Percentiles rank a stretch among this genome's conserved stretches.
phyloP scores from a whole-genome alignment of 1,140 invertebrate species.

The Latrodectus geometricus region DNA sequence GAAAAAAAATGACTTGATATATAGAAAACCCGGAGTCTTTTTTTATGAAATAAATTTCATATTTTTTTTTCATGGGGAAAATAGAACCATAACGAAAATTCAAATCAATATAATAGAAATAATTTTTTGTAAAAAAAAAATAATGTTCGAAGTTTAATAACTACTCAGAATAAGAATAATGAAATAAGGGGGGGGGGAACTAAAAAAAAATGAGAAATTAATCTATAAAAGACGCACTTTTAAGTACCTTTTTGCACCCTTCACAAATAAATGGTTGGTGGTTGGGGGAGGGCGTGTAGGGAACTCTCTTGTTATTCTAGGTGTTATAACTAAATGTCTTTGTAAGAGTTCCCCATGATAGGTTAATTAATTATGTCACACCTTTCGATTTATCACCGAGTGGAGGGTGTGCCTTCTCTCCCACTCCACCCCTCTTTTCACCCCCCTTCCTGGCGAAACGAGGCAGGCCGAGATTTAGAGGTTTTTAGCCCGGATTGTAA shows the following conservation, averaged over 20 bases:
- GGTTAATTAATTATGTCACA: slow-evolving; percentile 59
- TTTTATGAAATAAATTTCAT: too few species aligned
- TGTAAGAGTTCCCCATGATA: slow-evolving; percentile 41
- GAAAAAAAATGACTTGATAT: too few species aligned
- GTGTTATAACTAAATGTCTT: slow-evolving; percentile 55
- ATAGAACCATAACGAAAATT: too few species aligned
- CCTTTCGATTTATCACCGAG: slow-evolving; percentile 48
- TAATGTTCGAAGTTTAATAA: too few species aligned
- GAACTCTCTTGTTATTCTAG: background rate
- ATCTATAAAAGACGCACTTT: background rate
- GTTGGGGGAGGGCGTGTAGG: background rate
- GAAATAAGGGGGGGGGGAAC: background rate
- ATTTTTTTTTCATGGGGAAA: too few species aligned
- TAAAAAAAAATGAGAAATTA: slow-evolving; percentile 8
- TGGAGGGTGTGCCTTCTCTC: slow-evolving; percentile 13
- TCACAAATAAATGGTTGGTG: slow-evolving; percentile 30
- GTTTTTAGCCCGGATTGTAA: slow-evolving; percentile 49
- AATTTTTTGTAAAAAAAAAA: too few species aligned
- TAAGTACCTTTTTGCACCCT: slow-evolving; percentile 33
- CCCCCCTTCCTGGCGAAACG: slow-evolving; percentile 28
- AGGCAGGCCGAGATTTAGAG: slow-evolving; percentile 52
- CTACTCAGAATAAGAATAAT: background rate
- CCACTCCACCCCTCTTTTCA: background rate
- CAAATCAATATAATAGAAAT: too few species aligned
- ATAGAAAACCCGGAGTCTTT: too few species aligned